Conservation (phyloP, 2,888 invertebrate species). For the Drosophila helvetica region DNA sequence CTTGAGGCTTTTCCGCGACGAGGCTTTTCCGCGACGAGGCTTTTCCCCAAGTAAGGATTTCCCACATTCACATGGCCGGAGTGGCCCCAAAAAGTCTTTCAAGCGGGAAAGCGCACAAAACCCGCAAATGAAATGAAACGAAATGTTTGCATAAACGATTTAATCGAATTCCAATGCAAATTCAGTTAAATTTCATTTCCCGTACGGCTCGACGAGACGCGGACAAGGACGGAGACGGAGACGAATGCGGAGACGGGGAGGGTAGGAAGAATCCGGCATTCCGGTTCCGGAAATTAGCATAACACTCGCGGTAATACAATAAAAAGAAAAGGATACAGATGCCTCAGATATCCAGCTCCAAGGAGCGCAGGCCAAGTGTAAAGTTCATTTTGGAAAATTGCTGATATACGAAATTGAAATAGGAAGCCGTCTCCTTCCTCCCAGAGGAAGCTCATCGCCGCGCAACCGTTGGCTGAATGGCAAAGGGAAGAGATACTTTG, state of each 20-base stretch:
- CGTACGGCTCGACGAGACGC: constrained; percentile 45
- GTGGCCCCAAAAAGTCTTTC: constrained; percentile 33
- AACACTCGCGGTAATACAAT: constrained; percentile 81
- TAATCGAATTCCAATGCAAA: constrained; percentile 84
- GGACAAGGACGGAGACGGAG: constrained; percentile 1
- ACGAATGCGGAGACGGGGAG: background rate
- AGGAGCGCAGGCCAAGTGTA: constrained; percentile 45
- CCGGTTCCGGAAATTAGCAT: constrained; percentile 80
- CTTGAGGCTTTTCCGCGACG: constrained; percentile 63
- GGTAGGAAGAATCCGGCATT: constrained; percentile 33
- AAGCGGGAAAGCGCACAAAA: constrained; percentile 61
- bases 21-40: constrained; percentile 12
- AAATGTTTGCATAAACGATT: constrained; percentile 83
- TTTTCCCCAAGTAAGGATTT: constrained; percentile 68
- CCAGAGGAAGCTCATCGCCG: constrained; percentile 36
- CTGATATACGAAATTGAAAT: constrained; percentile 72
- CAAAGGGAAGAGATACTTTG: constrained; percentile 1
- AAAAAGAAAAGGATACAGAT: constrained; percentile 72
- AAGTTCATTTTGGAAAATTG: constrained; percentile 71
- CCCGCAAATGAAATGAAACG: constrained; percentile 79
- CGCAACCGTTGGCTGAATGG: constrained; percentile 5
- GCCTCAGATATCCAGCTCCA: constrained; percentile 36
- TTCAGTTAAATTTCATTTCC: constrained; percentile 83
- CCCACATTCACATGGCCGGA: constrained; percentile 25
- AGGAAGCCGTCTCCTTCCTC: constrained; percentile 55